phyloP scores from a whole-genome alignment of 2,797 vertebrate genomes.

The Intellagama lesueurii region DNA sequence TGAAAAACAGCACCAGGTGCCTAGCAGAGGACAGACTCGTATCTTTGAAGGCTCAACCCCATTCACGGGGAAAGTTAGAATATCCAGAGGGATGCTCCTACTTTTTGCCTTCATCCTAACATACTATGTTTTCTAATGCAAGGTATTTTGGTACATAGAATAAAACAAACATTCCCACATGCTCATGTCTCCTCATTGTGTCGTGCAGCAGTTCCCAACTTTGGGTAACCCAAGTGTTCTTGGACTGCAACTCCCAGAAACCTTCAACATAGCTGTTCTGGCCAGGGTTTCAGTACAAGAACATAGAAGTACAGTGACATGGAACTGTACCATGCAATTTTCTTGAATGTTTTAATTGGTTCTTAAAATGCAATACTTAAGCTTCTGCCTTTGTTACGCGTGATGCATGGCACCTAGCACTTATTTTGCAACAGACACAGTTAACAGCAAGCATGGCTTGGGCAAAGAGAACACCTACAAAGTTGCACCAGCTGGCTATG shows the following conservation, averaged over 20 bases:
- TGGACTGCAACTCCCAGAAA: too few species aligned
- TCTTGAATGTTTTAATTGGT: not conserved
- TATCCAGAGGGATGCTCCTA: not conserved
- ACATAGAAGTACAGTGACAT: too few species aligned
- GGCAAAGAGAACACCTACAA: not conserved
- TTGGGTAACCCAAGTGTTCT: too few species aligned
- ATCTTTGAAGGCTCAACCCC: too few species aligned
- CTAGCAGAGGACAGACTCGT: not conserved
- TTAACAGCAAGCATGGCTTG: not conserved
- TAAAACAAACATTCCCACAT: not conserved
- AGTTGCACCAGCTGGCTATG: not conserved
- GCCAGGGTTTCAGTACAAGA: too few species aligned
- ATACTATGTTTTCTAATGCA: not conserved
- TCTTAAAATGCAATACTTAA: not conserved
- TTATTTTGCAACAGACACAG: not conserved
- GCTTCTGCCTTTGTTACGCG: not conserved
- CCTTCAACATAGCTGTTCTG: too few species aligned
- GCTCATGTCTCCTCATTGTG: not conserved
- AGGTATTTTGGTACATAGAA: too few species aligned
- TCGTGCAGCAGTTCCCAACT: too few species aligned
- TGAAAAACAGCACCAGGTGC: too few species aligned
- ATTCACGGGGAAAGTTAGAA: not conserved
- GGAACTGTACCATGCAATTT: not conserved
- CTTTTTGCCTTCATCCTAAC: not conserved
- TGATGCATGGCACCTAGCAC: not conserved